A percentile compares a stretch with the other conserved stretches of the same genome.
Evolutionary conservation across 1,140 invertebrate genomes (phyloP).

Genomic region (Pseudomyrmex concolor): DNA sequence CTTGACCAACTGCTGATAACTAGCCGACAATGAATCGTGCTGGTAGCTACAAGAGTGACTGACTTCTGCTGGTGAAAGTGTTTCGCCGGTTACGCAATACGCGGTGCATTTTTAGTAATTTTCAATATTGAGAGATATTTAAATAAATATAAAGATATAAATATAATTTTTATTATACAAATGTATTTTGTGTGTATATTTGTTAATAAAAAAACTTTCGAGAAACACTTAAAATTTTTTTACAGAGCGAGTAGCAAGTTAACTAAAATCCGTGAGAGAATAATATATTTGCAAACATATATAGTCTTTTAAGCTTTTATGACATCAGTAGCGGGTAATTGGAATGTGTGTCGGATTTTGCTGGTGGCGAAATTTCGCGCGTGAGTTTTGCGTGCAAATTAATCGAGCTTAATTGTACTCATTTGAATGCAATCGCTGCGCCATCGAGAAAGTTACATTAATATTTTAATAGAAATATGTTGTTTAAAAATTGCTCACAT

Average conservation of each 20-base stretch:
- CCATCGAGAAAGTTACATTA: not conserved
- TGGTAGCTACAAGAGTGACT: not conserved
- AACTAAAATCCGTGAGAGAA: not conserved
- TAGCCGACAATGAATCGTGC: conserved; percentile 7
- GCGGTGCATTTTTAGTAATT: conserved; percentile 8
- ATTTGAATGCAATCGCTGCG: conserved; percentile 29
- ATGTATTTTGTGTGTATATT: not conserved
- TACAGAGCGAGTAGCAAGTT: no score
- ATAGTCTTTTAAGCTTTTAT: conserved; percentile 55
- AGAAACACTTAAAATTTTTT: no score
- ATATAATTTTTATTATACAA: not conserved
- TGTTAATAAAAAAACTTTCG: not conserved
- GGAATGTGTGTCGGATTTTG: conserved; percentile 84
- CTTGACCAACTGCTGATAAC: not conserved
- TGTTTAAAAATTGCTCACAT: not conserved
- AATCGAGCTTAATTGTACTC: not conserved
- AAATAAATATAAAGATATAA: not conserved
- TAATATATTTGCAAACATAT: not conserved
- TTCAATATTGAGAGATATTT: not conserved
- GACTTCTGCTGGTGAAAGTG: not conserved
- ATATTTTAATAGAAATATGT: conserved; percentile 12
- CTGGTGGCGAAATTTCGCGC: conserved; percentile 81
- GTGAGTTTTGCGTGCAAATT: conserved; percentile 81
- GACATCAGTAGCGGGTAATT: conserved; percentile 2
- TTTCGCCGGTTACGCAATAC: not conserved